These are phyloP conservation scores for Auanema freiburgensis DNA, from an alignment of 2,888 invertebrate species.

Conservation along the genomic window DNA sequence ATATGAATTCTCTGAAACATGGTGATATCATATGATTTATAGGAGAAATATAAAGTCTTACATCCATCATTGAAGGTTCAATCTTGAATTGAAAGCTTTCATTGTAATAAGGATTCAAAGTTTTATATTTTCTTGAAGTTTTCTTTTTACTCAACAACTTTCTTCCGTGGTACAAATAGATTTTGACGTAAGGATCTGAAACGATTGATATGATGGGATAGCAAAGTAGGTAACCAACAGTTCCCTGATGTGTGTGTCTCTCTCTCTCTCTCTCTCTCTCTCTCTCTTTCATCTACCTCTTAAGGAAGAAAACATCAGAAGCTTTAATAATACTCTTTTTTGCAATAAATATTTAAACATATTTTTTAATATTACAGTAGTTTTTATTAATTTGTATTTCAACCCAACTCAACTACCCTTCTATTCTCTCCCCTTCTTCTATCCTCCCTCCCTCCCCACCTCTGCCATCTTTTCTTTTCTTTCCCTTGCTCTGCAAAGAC, in stretches of 20 bases:
- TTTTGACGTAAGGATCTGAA: slow-evolving; percentile 64
- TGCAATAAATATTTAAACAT: no score
- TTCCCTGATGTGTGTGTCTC: background rate
- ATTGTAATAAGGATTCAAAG: slow-evolving; percentile 60
- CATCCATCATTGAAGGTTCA: slow-evolving; percentile 55
- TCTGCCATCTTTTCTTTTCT: background rate
- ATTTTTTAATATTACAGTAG: no score
- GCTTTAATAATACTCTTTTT: no score
- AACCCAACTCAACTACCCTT: no score
- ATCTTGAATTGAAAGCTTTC: slow-evolving; percentile 64
- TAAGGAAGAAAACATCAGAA: no score
- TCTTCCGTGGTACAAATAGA: slow-evolving; percentile 61
- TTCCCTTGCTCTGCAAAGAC: background rate
- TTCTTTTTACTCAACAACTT: slow-evolving; percentile 63
- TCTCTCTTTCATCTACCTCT: background rate
- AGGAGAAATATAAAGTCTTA: slow-evolving; percentile 8
- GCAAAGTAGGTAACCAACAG: background rate
- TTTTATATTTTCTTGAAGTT: slow-evolving; percentile 62
- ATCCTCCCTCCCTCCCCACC: no score
- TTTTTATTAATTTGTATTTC: no score
- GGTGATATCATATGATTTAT: background rate
- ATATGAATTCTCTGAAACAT: slow-evolving; percentile 29
- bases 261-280: background rate
- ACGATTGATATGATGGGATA: slow-evolving; percentile 5
- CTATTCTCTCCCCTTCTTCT: no score